Conservation (phyloP, 2,797 vertebrate species). For the Pelochelys cantorii region DNA sequence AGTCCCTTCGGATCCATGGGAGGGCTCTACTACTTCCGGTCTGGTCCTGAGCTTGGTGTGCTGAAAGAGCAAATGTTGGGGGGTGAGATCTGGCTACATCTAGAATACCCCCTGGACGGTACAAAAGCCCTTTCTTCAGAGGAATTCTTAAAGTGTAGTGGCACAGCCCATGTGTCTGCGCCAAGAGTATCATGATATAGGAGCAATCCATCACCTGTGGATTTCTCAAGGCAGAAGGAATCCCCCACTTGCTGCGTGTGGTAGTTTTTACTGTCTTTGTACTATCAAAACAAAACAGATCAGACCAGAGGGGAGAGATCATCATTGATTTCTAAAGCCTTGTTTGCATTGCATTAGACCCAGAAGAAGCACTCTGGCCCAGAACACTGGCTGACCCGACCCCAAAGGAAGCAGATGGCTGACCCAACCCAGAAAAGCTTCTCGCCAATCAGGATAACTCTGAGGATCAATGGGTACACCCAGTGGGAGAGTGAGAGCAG, state of each 20-base stretch:
- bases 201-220: background rate
- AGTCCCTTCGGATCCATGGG: no score
- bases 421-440: no score
- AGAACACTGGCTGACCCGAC: no score
- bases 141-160: background rate
- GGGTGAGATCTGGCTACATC: no score
- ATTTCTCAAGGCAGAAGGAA: background rate
- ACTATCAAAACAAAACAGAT: background rate
- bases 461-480: no score
- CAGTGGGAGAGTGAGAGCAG: no score
- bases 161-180: background rate
- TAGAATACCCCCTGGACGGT: background rate
- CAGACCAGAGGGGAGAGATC: background rate
- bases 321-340: background rate
- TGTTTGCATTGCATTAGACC: background rate
- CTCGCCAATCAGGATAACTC: no score
- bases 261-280: background rate
- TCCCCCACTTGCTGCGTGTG: background rate
- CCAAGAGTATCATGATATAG: background rate
- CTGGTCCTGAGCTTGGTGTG: no score
- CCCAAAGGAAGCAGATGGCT: no score
- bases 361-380: no score
- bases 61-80: no score
- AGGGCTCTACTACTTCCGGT: no score
- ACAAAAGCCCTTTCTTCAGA: background rate